Evolutionary conservation across 2,113 vertebrate species (phyloP).

Genomic region (Daboia siamensis): DNA sequence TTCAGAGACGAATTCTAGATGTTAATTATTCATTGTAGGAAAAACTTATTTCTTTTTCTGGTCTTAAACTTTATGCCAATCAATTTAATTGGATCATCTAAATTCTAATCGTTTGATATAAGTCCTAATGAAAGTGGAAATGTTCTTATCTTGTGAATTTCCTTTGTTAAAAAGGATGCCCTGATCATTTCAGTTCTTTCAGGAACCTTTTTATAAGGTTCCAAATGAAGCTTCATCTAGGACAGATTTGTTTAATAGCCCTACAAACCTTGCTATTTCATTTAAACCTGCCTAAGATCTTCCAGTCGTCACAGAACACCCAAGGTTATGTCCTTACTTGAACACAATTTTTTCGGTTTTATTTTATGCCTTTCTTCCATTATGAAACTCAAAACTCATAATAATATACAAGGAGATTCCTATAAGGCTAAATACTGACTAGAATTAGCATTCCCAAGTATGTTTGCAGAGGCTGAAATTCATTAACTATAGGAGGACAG

Average conservation of each 20-base stretch:
- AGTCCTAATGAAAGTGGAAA: not conserved
- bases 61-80: not conserved
- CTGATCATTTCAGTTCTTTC: not conserved
- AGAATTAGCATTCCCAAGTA: not conserved
- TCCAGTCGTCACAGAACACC: not conserved
- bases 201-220: not conserved
- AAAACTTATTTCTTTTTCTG: not conserved
- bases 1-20: not conserved
- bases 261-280: not conserved
- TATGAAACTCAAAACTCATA: not conserved
- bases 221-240: not conserved
- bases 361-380: not conserved
- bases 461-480: not conserved
- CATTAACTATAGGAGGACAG: not conserved
- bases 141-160: not conserved
- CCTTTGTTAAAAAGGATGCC: not conserved
- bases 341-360: not conserved
- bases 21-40: slow-evolving; percentile 11
- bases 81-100: slow-evolving; percentile 22
- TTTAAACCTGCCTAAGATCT: not conserved
- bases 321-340: not conserved
- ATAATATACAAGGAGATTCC: not conserved
- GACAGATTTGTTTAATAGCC: not conserved
- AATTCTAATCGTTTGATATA: not conserved
- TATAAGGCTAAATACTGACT: not conserved